Evolutionary conservation across 2,888 invertebrate genomes (phyloP).

Genomic region (Glyphotaelius pellucidus): DNA sequence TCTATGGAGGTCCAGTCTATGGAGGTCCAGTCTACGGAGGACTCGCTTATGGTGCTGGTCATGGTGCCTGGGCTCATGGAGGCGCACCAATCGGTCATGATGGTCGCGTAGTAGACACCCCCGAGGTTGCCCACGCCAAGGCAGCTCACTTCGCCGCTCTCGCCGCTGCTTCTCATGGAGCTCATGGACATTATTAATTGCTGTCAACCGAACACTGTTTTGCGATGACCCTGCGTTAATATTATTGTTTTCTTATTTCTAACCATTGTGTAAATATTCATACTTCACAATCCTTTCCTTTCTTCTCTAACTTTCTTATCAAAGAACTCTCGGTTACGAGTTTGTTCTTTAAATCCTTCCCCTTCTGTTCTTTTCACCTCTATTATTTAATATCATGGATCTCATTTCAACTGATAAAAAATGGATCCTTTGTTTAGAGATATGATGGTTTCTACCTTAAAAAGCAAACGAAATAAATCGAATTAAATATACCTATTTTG

Average conservation of each 20-base stretch:
- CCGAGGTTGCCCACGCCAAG: constrained; percentile 60
- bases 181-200: constrained; percentile 42
- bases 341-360: not conserved
- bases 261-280: not conserved
- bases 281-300: not conserved
- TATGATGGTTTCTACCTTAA: not conserved
- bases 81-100: constrained; percentile 68
- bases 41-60: not conserved
- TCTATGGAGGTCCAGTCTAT: not conserved
- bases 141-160: constrained; percentile 69
- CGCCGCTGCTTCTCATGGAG: constrained; percentile 37
- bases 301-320: not conserved
- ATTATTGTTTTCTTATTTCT: too few species aligned
- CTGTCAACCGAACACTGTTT: not conserved
- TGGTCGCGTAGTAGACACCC: constrained; percentile 70
- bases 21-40: not conserved
- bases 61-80: not conserved
- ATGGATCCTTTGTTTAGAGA: constrained; percentile 2
- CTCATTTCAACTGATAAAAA: not conserved
- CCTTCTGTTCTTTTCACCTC: not conserved
- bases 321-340: too few species aligned
- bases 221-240: constrained; percentile 6
- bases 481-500: not conserved
- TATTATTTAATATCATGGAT: not conserved
- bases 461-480: not conserved